These are phyloP conservation scores for Melierax canorus DNA, from an alignment of 2,113 vertebrate genomes.

Conservation along the genomic window DNA sequence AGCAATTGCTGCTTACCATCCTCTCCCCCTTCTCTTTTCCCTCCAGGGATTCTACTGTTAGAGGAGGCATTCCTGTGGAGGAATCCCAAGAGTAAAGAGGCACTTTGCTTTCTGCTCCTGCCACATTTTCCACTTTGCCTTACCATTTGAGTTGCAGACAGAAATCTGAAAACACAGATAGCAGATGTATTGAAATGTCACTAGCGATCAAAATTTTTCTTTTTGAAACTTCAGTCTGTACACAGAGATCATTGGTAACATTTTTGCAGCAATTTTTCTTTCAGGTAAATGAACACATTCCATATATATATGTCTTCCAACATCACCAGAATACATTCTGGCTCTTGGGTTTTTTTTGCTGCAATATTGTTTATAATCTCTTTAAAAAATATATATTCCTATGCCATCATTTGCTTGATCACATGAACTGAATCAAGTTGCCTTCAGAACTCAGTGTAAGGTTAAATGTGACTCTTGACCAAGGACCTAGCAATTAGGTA, in stretches of 20 bases:
- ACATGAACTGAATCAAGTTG: not conserved
- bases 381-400: not conserved
- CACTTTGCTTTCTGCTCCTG: not conserved
- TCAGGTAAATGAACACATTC: not conserved
- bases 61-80: not conserved
- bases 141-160: not conserved
- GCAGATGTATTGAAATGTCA: not conserved
- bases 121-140: not conserved
- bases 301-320: not conserved
- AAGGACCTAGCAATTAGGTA: not conserved
- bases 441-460: slow-evolving; percentile 15
- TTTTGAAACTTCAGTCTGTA: not conserved
- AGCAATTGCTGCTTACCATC: not conserved
- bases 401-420: not conserved
- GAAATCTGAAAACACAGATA: not conserved
- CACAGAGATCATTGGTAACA: not conserved
- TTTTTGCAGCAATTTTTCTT: not conserved
- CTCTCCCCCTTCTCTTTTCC: not conserved
- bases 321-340: not conserved
- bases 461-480: not conserved
- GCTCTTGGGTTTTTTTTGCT: not conserved
- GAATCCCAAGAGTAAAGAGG: not conserved
- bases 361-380: not conserved
- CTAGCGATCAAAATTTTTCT: not conserved
- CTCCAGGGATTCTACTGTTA: not conserved